Conservation (phyloP, 2,888 invertebrate genomes). For the Icerya purchasi region DNA sequence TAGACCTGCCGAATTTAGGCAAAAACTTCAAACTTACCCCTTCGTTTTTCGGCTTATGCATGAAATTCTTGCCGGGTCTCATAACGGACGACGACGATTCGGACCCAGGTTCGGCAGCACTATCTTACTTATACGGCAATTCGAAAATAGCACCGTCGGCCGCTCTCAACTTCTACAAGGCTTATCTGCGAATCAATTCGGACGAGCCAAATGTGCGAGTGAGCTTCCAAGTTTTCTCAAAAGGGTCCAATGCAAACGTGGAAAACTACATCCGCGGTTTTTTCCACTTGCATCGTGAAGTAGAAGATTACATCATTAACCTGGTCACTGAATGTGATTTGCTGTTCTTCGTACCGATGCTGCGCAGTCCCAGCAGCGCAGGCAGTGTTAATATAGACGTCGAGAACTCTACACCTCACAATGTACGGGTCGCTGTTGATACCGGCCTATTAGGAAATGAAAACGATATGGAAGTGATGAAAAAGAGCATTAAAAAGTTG, state of each 20-base stretch:
- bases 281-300: neutral
- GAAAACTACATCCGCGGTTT: constrained; percentile 1
- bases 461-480: constrained; percentile 5
- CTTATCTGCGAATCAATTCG: constrained; percentile 1
- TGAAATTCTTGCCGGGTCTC: constrained; percentile 2
- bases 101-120: neutral
- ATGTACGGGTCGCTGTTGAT: neutral
- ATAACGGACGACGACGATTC: neutral
- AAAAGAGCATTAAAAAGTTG: constrained; percentile 1
- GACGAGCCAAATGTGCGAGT: constrained; percentile 3
- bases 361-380: neutral
- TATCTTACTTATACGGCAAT: neutral
- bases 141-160: neutral
- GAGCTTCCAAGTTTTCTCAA: constrained; percentile 4
- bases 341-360: constrained; percentile 3
- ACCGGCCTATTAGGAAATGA: constrained; percentile 4
- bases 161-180: constrained; percentile 1
- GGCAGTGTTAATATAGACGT: constrained; percentile 1
- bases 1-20: constrained; percentile 4
- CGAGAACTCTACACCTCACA: neutral
- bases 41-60: neutral
- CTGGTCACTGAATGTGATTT: constrained; percentile 1
- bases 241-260: neutral
- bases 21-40: constrained; percentile 2
- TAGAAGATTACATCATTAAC: constrained; percentile 1